Evolutionary conservation across 2,113 vertebrate genomes (phyloP).

Genomic region (Heterocephalus glaber): DNA sequence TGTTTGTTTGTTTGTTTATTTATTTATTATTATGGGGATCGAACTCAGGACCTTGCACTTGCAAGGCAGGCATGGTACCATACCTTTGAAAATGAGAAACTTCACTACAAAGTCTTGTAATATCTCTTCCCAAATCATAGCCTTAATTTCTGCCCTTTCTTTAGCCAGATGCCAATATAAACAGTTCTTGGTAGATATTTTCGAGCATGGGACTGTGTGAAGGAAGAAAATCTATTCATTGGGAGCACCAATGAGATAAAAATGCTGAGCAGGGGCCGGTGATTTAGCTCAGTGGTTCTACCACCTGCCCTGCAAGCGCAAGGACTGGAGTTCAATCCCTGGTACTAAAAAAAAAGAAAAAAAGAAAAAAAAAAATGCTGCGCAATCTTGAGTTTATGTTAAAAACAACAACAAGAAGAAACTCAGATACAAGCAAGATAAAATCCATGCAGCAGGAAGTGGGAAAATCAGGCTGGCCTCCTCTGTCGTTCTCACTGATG

Average conservation of each 20-base stretch:
- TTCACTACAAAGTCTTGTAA: neutral
- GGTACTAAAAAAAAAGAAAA: no score
- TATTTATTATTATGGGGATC: no score
- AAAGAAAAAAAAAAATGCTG: neutral
- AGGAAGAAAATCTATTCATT: neutral
- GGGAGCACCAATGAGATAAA: neutral
- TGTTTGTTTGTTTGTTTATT: no score
- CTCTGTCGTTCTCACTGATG: neutral
- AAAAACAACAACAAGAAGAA: neutral
- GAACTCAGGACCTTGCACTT: no score
- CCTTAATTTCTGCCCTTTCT: neutral
- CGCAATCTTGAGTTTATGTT: neutral
- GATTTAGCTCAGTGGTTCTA: no score
- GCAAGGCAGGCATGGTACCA: no score
- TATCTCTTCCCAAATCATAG: neutral
- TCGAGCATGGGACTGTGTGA: neutral
- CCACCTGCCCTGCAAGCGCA: no score
- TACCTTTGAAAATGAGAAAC: neutral
- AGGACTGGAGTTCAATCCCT: no score
- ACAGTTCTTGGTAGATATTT: slow-evolving; percentile 16
- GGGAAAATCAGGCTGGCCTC: neutral
- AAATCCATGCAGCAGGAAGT: neutral
- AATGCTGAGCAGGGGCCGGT: slow-evolving; percentile 2
- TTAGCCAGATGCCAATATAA: neutral
- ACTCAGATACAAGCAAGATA: neutral